Conservation (phyloP, 2,797 vertebrate species). For the Enteromius paludinosus region DNA sequence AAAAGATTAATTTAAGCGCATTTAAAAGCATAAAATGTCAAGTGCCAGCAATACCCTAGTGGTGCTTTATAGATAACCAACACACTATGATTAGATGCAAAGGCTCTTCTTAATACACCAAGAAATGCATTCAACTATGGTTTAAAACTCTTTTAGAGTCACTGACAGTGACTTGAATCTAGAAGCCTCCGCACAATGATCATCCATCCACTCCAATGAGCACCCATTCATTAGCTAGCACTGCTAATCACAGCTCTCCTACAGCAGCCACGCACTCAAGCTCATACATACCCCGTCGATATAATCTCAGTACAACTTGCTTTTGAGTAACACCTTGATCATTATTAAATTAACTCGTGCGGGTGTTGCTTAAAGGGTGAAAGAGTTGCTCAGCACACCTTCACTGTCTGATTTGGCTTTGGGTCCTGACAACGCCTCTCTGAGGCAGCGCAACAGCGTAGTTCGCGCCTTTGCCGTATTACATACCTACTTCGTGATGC, state of each 20-base stretch:
- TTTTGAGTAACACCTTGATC: slow-evolving; percentile 65
- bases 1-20: background rate
- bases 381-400: slow-evolving; percentile 63
- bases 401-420: slow-evolving; percentile 55
- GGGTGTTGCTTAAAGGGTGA: slow-evolving; percentile 62
- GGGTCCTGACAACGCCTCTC: slow-evolving; percentile 59
- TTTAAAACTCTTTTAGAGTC: background rate
- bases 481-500: background rate
- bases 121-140: background rate
- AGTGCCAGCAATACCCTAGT: slow-evolving; percentile 2
- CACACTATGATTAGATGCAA: background rate
- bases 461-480: slow-evolving; percentile 48
- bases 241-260: slow-evolving; percentile 56
- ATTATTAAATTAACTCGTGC: slow-evolving; percentile 70
- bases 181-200: slow-evolving; percentile 24
- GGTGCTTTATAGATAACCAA: background rate
- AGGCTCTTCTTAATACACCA: background rate
- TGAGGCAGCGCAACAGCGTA: slow-evolving; percentile 27
- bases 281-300: slow-evolving; percentile 71
- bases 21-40: background rate
- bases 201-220: slow-evolving; percentile 27
- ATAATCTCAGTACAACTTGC: slow-evolving; percentile 70
- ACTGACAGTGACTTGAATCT: background rate
- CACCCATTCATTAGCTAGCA: slow-evolving; percentile 60
- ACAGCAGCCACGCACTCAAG: slow-evolving; percentile 6